A percentile compares a stretch with the other conserved stretches of the same genome.
Conservation (phyloP, 2,888 invertebrate species). For the Apamea crenata region DNA sequence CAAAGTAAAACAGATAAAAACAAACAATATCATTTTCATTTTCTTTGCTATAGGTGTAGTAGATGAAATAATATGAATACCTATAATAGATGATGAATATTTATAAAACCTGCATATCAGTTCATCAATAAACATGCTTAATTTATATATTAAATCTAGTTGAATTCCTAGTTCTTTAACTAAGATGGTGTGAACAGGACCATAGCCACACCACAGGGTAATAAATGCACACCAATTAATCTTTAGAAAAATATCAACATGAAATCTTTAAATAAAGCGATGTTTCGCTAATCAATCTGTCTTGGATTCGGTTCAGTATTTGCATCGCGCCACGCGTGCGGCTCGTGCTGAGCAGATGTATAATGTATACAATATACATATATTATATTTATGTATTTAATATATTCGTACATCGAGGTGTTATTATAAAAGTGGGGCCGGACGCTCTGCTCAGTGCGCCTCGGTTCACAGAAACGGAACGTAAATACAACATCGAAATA, state of each 20-base stretch:
- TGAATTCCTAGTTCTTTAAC: neutral
- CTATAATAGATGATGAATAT: neutral
- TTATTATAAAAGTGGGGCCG: conserved; percentile 63
- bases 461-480: conserved; percentile 64
- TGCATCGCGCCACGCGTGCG: conserved; percentile 25
- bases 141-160: neutral
- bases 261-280: conserved; percentile 11
- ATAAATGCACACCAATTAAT: conserved; percentile 1
- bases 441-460: conserved; percentile 61
- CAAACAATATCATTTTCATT: neutral
- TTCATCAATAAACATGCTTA: neutral
- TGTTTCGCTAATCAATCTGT: conserved; percentile 26
- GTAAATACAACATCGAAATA: conserved; percentile 46
- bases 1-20: neutral
- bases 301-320: conserved; percentile 28
- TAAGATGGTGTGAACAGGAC: neutral
- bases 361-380: neutral
- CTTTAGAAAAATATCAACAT: conserved; percentile 9
- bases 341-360: conserved; percentile 23
- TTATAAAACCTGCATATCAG: neutral
- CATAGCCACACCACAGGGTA: neutral
- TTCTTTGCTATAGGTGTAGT: neutral
- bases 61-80: neutral
- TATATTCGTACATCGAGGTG: conserved; percentile 42
- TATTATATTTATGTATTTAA: conserved; percentile 38